Conservation (phyloP, 2,113 vertebrate species). For the Morone chrysops region DNA sequence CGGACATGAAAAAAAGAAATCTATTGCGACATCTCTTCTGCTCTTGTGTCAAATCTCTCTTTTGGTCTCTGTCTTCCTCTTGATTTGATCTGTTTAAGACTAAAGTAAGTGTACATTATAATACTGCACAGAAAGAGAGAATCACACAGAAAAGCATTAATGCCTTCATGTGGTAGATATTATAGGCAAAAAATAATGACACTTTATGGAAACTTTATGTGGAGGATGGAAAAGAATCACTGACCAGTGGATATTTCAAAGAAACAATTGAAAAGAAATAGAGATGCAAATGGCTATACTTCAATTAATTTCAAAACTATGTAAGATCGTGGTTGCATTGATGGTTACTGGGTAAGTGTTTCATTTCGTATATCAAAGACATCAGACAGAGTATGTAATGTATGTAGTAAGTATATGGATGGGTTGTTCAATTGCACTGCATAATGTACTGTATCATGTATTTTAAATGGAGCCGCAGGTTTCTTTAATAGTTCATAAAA, state of each 20-base stretch:
- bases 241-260: background rate
- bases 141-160: background rate
- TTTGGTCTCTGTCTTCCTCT: background rate
- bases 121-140: too few species aligned
- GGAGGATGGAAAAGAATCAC: background rate
- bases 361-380: constrained; percentile 50
- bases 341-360: constrained; percentile 23
- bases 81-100: background rate
- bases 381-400: background rate
- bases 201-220: background rate
- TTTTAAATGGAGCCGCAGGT: constrained; percentile 27
- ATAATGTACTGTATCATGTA: constrained; percentile 31
- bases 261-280: background rate
- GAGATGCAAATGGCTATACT: background rate
- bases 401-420: constrained; percentile 9
- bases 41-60: background rate
- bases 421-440: constrained; percentile 5
- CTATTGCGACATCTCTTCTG: background rate
- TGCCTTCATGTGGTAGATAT: background rate
- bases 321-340: constrained; percentile 8
- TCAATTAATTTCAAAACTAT: constrained; percentile 5
- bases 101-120: background rate
- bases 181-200: background rate
- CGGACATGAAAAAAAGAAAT: constrained; percentile 13
- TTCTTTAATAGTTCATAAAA: constrained; percentile 39